Base-by-base conservation (phyloP, 37 sponge, comb jelly and placozoan genomes). In the Lycopodina hypogea region DNA sequence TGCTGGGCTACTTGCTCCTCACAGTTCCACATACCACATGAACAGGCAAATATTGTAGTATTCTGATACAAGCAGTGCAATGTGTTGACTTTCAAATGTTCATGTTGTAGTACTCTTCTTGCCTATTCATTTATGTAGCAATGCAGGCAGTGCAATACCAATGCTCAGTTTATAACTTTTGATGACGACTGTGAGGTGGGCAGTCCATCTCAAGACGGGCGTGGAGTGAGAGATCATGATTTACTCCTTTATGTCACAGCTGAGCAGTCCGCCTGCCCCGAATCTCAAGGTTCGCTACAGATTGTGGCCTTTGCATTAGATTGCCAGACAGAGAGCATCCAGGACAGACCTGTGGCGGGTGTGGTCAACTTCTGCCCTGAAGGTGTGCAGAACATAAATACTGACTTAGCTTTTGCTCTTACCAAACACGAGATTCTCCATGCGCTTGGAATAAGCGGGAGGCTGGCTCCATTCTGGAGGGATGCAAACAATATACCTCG, bases 281-380 rank as follows among this genome's bases (percentile, higher is more conserved):
- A 7, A 11, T 39, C 74, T 24, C 1, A 1, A 61, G 57, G 63
- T 52, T 60, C 40, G 1, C 2, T 81, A 14, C 34, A 64, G n/a
- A 79, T 64, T 23, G 59, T 91, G 14, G 95, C 95, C 34, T 91
- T 81, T 66, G 95, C 95, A 23, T 15, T 59, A 40, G 59, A 58
- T 62, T 95, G 95, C 56, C 83, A 86, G 64, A 51, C 79, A 56
- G 95, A 95, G n/a, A 26, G 19, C 22, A 72, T 42, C 8, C 64
- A 76, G 15, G 93, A 95, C 81, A 69, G 93, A 57, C 95, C 95
- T 6, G 83, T 94, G 19, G 94, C 88, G 68, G 95, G 93, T 1
- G 53, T 45, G 50, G 63, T 88, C 63, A 95, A 95, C 73, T 81
- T 95, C 81, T 95, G 95, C 78, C 92, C 95, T 30, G 17, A 37